Conservation (phyloP, 2,888 invertebrate species). For the Mechanitis mazaeus region DNA sequence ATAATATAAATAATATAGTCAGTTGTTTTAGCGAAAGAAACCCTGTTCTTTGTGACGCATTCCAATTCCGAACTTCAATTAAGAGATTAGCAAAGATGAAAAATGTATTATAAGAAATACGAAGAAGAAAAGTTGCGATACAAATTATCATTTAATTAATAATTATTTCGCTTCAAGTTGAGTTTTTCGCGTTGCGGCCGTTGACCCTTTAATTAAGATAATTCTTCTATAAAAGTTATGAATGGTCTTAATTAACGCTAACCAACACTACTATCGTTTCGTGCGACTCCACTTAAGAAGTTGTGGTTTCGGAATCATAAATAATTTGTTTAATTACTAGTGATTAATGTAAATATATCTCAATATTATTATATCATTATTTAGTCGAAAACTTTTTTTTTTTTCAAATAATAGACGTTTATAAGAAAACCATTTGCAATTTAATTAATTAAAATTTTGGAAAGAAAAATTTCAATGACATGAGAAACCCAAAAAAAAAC, state of each 20-base stretch:
- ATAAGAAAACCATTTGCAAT: too few relatives aligned
- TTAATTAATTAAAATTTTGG: too few relatives aligned
- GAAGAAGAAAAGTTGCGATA: conserved; percentile 11
- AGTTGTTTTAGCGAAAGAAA: too few relatives aligned
- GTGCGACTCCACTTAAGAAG: not conserved
- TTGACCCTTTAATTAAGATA: conserved; percentile 20
- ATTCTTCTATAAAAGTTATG: conserved; percentile 21
- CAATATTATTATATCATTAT: too few relatives aligned
- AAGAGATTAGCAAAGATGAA: conserved; percentile 1
- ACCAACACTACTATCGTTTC: not conserved
- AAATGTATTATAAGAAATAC: not conserved
- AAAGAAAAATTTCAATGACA: too few relatives aligned
- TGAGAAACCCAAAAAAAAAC: too few relatives aligned
- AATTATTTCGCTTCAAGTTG: conserved; percentile 14
- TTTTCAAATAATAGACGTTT: too few relatives aligned
- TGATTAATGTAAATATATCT: too few relatives aligned
- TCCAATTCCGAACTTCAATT: not conserved
- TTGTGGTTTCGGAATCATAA: not conserved
- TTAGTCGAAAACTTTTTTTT: too few relatives aligned
- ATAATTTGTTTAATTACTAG: too few relatives aligned
- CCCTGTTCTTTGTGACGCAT: too few relatives aligned
- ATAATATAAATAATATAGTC: too few relatives aligned
- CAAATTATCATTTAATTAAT: conserved; percentile 26
- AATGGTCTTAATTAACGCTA: conserved; percentile 13
- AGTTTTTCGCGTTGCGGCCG: conserved; percentile 7